Evolutionary conservation across 2,797 vertebrate genomes (phyloP).

Genomic region (Sarcoramphus papa): DNA sequence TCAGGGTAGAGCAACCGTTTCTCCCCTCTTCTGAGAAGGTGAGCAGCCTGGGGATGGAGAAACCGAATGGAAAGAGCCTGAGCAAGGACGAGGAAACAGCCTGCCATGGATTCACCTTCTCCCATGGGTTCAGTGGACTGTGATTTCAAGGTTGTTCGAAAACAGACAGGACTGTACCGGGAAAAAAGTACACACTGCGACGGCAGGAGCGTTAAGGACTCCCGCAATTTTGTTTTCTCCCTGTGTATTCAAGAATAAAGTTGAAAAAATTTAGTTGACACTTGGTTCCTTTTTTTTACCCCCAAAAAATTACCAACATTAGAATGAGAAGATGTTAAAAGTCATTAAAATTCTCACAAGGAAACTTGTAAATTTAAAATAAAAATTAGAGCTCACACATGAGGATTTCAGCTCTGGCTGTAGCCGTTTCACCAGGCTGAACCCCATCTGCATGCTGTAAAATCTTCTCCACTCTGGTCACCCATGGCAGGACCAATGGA

Average conservation of each 20-base stretch:
- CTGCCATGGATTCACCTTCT: background rate
- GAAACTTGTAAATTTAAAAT: background rate
- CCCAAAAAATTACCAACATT: fast-evolving
- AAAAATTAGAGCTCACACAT: fast-evolving
- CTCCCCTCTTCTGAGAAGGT: background rate
- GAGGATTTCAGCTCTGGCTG: background rate
- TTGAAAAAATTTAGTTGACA: background rate
- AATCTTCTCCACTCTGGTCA: background rate
- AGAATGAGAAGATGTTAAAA: background rate
- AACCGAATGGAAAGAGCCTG: fast-evolving
- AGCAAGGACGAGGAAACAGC: fast-evolving
- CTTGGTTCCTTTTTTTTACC: background rate
- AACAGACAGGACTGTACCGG: background rate
- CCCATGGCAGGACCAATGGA: fast-evolving
- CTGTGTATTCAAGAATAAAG: slow-evolving; percentile 10
- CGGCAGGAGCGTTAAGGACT: background rate
- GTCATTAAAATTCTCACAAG: background rate
- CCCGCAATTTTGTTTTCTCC: background rate
- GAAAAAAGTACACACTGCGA: background rate
- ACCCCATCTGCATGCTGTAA: fast-evolving
- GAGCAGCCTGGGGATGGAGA: background rate
- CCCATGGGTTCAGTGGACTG: background rate
- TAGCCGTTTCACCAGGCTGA: fast-evolving
- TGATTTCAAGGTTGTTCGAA: background rate
- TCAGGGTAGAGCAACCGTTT: fast-evolving